These are phyloP conservation scores for Lampris incognitus DNA, from an alignment of 2,113 vertebrate species.

Conservation along the genomic window DNA sequence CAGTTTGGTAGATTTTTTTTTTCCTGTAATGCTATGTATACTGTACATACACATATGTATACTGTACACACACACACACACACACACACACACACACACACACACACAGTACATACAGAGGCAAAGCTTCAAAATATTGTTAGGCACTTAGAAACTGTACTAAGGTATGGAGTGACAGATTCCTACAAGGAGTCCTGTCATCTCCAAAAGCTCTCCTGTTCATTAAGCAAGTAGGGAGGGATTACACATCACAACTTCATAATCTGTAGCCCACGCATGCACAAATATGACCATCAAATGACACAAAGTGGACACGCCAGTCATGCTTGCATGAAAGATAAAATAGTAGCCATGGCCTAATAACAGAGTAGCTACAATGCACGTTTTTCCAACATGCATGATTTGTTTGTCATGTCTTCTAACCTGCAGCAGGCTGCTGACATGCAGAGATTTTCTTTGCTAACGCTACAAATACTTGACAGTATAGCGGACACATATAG, in stretches of 20 bases:
- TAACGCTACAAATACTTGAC: constrained; percentile 15
- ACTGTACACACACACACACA: too few relatives aligned
- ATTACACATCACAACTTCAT: constrained; percentile 30
- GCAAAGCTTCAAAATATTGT: background rate
- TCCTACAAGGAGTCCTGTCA: constrained; percentile 39
- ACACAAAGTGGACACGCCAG: constrained; percentile 1
- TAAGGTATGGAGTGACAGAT: constrained; percentile 12
- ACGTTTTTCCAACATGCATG: constrained; percentile 10
- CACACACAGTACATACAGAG: constrained; percentile 5
- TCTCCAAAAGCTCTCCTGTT: constrained; percentile 18
- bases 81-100: background rate
- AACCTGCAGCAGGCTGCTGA: background rate
- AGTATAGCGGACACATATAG: too few relatives aligned
- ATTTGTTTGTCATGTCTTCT: constrained; percentile 12
- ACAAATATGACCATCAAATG: constrained; percentile 1
- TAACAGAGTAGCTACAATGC: constrained; percentile 14
- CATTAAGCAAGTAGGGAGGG: background rate
- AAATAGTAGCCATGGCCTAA: constrained; percentile 5
- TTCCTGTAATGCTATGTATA: too few relatives aligned
- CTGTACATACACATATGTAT: too few relatives aligned
- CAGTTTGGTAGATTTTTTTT: constrained; percentile 4
- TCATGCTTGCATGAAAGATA: constrained; percentile 1
- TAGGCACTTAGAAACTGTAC: constrained; percentile 11
- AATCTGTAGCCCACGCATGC: constrained; percentile 19
- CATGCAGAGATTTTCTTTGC: constrained; percentile 16